A percentile compares a stretch with the other conserved stretches of the same genome.
Conservation (phyloP, 1,140 invertebrate species). For the Steinernema khuongi region DNA sequence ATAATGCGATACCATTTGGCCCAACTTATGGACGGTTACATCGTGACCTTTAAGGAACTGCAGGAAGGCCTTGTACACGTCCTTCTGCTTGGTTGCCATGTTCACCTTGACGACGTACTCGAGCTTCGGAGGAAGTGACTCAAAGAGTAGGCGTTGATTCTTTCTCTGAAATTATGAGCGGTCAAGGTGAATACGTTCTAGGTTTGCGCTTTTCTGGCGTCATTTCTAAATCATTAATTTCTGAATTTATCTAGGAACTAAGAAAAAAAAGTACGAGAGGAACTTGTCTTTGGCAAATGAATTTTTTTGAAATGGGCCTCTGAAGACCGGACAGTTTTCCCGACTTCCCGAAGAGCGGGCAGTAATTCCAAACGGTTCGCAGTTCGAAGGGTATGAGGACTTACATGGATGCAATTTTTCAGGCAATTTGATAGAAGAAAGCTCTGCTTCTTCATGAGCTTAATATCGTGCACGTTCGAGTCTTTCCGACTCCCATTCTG, state of each 20-base stretch:
- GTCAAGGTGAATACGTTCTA: too few relatives aligned
- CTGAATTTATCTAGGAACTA: too few relatives aligned
- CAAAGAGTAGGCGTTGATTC: not conserved
- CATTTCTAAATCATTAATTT: too few relatives aligned
- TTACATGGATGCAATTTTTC: slow-evolving; percentile 22
- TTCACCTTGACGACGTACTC: not conserved
- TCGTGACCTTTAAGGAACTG: not conserved
- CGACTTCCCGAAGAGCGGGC: too few relatives aligned
- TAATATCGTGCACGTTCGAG: not conserved
- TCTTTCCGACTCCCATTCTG: not conserved
- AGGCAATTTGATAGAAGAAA: slow-evolving; percentile 1
- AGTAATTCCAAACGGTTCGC: too few relatives aligned
- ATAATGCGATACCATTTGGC: not conserved
- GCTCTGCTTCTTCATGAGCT: slow-evolving; percentile 3
- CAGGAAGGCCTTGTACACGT: not conserved
- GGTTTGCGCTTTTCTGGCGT: too few relatives aligned
- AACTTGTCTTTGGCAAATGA: too few relatives aligned
- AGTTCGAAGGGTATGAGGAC: not conserved
- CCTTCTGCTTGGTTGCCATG: not conserved
- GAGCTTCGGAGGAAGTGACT: not conserved
- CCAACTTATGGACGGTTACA: not conserved
- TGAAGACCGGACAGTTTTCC: too few relatives aligned
- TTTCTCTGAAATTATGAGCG: not conserved
- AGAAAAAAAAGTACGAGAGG: too few relatives aligned
- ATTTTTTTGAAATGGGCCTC: too few relatives aligned